Evolutionary conservation across 2,888 invertebrate genomes (phyloP).

Genomic region (Brachypalpus laphriformis): DNA sequence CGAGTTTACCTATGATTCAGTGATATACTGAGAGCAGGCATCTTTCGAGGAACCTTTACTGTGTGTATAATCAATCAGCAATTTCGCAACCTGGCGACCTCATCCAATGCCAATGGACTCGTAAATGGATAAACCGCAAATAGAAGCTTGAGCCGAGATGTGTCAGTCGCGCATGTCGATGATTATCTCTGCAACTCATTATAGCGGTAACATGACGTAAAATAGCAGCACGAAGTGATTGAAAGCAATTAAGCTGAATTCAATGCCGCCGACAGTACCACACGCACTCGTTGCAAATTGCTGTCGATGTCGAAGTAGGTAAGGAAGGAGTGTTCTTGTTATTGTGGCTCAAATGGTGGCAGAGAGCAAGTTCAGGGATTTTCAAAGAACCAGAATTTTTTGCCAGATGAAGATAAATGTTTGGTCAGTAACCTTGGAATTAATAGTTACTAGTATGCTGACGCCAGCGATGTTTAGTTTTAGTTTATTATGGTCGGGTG

Average conservation of each 20-base stretch:
- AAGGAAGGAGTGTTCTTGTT: conserved; percentile 1
- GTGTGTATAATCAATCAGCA: conserved; percentile 67
- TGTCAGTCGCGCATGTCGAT: conserved; percentile 72
- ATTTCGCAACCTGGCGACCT: conserved; percentile 47
- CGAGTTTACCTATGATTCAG: conserved; percentile 47
- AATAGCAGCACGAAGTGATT: conserved; percentile 62
- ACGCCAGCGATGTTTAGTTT: background rate
- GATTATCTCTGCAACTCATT: conserved; percentile 71
- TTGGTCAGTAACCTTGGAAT: conserved; percentile 57
- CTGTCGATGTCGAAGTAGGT: background rate
- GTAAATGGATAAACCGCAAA: conserved; percentile 49
- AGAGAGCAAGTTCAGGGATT: conserved; percentile 13
- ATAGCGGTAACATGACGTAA: conserved; percentile 70
- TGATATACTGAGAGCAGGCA: conserved; percentile 28
- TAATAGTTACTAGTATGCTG: background rate
- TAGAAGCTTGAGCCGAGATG: conserved; percentile 57
- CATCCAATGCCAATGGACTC: conserved; percentile 67
- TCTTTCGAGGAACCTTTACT: conserved; percentile 40
- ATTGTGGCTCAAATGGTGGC: conserved; percentile 6
- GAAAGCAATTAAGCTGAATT: conserved; percentile 70
- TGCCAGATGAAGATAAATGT: conserved; percentile 24
- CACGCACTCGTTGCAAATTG: conserved; percentile 24
- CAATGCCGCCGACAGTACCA: conserved; percentile 24
- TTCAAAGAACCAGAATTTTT: conserved; percentile 16
- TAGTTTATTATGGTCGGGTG: too few species aligned